Conservation (phyloP, 2,888 invertebrate species). For the Dasypogon diadema region DNA sequence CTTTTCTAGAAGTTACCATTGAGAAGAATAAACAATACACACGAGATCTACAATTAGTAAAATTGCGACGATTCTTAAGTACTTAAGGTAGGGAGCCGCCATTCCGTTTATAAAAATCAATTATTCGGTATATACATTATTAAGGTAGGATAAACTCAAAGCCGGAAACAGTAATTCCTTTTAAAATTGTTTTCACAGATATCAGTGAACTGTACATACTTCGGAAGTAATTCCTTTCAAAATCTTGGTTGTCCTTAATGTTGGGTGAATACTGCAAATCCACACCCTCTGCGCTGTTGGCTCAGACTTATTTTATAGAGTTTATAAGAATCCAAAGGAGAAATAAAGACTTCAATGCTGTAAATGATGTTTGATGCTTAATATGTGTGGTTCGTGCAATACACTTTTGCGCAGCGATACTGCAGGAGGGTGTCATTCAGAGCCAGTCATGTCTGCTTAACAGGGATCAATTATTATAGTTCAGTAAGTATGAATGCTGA, state of each 20-base stretch:
- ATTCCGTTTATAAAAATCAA: no score
- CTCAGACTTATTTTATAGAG: slow-evolving; percentile 22
- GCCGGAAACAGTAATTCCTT: background rate
- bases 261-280: background rate
- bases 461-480: slow-evolving; percentile 69
- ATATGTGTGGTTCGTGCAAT: slow-evolving; percentile 1
- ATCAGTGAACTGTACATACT: background rate
- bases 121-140: no score
- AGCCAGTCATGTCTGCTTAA: slow-evolving; percentile 68
- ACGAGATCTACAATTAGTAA: no score
- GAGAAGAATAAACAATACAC: no score
- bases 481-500: slow-evolving; percentile 59
- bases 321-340: slow-evolving; percentile 10
- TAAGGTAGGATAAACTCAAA: background rate
- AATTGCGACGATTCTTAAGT: no score
- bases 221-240: background rate
- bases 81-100: no score
- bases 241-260: background rate
- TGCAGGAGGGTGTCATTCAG: slow-evolving; percentile 61
- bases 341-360: slow-evolving; percentile 1
- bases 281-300: slow-evolving; percentile 10
- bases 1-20: no score
- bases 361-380: background rate
- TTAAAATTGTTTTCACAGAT: background rate
- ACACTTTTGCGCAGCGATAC: slow-evolving; percentile 15